Base-by-base conservation (phyloP, 1,140 invertebrate genomes). In the Drosophila mayri region DNA sequence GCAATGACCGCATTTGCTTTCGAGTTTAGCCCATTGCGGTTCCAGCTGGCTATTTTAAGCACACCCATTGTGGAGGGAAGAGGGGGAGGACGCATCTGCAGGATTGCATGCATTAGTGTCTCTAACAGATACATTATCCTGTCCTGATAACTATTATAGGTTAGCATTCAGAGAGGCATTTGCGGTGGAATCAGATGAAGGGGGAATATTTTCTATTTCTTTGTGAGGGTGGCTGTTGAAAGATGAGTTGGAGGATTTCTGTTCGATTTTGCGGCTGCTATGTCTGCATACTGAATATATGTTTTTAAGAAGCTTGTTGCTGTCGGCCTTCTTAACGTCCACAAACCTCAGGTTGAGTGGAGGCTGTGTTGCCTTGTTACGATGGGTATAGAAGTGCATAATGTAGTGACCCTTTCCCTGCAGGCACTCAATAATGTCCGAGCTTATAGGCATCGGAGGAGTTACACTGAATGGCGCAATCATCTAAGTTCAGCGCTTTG, bases 61-160 rank as follows among this genome's bases (percentile, higher is more conserved):
- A 25, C 35, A 22, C 52, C 37, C 52, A 55, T 55, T 55, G 52
- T 40, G 54, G 5, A 57, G 37, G 16, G 54, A 11, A 41, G 18
- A 11, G 41, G 41, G 18, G 18, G 41, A 43, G 40, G n/a, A 43
- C 18, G 18, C 18, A 18, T 20, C 18, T 43, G 18, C 41, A 43
- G 4, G 41, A 43, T 7, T 20, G 4, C 41, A 20, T 43, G 18
- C 41, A 43, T 43, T 43, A 43, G 18, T 20, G 41, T 12, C n/a
- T 43, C 41, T 20, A 43, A 9, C 10, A 43, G 18, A 4, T 18
- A 20, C 41, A 20, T 43, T 10, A 43, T 43, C 18, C 10, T 43
- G 18, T 43, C 41, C n/a, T 43, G 18, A 11, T 44, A 12, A 44
- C 22, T 12, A 20, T 41, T 57, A 22, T 16, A 57, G 37, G 18